Evolutionary conservation across 2,888 invertebrate genomes (phyloP).

Genomic region (Cephus spinipes): DNA sequence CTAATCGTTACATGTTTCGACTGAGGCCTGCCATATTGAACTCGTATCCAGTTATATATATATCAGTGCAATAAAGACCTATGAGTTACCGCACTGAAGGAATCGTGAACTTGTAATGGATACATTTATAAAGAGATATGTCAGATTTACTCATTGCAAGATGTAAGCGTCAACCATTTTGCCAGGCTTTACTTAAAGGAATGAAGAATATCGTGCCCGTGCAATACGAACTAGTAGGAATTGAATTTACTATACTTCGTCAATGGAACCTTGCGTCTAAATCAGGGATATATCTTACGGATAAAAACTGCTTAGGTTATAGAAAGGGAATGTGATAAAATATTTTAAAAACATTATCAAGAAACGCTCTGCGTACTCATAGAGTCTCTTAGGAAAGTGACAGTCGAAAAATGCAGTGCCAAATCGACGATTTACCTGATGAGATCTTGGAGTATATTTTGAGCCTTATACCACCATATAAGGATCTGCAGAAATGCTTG

Average conservation of each 20-base stretch:
- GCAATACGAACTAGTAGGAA: background rate
- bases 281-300: background rate
- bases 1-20: no score
- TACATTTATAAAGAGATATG: background rate
- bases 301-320: background rate
- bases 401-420: slow-evolving; percentile 47
- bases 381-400: background rate
- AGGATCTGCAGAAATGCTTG: slow-evolving; percentile 88
- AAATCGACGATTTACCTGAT: slow-evolving; percentile 84
- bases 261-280: background rate
- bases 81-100: background rate
- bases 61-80: background rate
- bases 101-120: background rate
- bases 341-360: background rate
- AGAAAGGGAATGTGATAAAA: background rate
- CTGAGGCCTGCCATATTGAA: no score
- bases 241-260: background rate
- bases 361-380: background rate
- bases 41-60: no score
- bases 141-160: background rate
- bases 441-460: slow-evolving; percentile 95
- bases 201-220: background rate
- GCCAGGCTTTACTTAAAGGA: background rate
- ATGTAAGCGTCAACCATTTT: background rate
- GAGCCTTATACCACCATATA: slow-evolving; percentile 89